Evolutionary conservation across 2,888 invertebrate species (phyloP).

Genomic region (Pemphredon lugubris): DNA sequence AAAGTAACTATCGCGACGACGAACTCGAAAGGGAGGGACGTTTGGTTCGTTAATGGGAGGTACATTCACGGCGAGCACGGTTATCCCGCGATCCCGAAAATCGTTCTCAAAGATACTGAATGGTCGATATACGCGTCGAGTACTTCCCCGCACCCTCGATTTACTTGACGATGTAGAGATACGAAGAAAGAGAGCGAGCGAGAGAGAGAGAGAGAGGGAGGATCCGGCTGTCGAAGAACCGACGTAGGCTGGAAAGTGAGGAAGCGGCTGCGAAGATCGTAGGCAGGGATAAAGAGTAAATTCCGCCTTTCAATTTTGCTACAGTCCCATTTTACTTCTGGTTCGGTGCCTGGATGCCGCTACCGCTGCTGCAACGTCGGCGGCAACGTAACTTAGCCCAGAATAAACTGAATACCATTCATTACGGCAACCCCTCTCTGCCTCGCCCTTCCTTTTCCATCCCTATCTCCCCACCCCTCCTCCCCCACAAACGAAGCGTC

Average conservation of each 20-base stretch:
- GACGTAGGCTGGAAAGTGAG: constrained; percentile 36
- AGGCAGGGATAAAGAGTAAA: constrained; percentile 64
- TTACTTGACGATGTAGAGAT: constrained; percentile 8
- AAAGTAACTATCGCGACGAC: constrained; percentile 8
- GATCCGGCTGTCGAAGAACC: constrained; percentile 2
- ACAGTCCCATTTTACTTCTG: constrained; percentile 69
- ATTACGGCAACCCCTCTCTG: constrained; percentile 68
- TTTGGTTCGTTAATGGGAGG: constrained; percentile 19
- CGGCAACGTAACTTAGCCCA: constrained; percentile 68
- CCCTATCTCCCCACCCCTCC: constrained; percentile 33
- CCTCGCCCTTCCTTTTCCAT: constrained; percentile 20
- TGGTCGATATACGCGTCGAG: constrained; percentile 32
- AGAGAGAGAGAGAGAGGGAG: neutral
- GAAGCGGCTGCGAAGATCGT: constrained; percentile 41
- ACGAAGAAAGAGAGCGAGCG: neutral
- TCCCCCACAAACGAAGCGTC: constrained; percentile 56
- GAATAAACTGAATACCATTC: constrained; percentile 77
- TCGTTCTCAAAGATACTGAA: constrained; percentile 40
- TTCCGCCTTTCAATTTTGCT: constrained; percentile 71
- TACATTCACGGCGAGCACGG: constrained; percentile 20
- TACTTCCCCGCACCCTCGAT: constrained; percentile 33
- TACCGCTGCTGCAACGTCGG: constrained; percentile 40
- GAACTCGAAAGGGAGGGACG: neutral
- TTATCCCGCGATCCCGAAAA: constrained; percentile 2
- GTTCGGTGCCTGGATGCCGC: constrained; percentile 60